A percentile compares a stretch with the other conserved stretches of the same genome.
Evolutionary conservation across 2,113 vertebrate genomes (phyloP).

Genomic region (Onychostoma macrolepis): DNA sequence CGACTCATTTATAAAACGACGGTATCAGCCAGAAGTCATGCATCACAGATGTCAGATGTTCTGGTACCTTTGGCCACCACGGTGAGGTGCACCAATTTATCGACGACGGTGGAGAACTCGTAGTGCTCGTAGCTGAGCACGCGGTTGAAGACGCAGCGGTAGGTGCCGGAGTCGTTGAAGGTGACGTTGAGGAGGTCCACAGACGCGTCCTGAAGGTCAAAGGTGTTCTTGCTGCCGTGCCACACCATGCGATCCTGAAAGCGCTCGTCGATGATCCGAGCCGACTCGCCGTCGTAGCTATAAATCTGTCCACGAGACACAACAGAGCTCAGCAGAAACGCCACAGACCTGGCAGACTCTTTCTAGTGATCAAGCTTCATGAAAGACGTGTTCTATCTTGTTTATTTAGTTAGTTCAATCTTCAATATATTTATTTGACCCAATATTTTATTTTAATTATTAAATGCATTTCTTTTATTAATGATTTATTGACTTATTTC

Average conservation of each 20-base stretch:
- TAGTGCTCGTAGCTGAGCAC: constrained; percentile 77
- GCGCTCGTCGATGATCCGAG: constrained; percentile 66
- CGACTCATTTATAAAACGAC: too few species aligned
- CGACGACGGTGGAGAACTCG: constrained; percentile 71
- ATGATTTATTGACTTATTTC: too few species aligned
- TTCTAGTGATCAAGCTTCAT: too few species aligned
- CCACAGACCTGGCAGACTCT: too few species aligned
- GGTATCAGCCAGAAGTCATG: too few species aligned
- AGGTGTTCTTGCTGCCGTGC: constrained; percentile 81
- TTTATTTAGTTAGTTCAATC: too few species aligned
- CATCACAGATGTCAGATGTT: too few species aligned
- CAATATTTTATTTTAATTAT: too few species aligned
- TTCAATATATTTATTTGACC: too few species aligned
- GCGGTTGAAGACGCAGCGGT: constrained; percentile 83
- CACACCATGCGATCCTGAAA: constrained; percentile 81
- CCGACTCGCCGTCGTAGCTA: constrained; percentile 67
- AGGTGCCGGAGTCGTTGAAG: constrained; percentile 84
- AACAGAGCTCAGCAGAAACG: too few species aligned
- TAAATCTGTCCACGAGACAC: constrained; percentile 75
- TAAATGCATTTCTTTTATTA: too few species aligned
- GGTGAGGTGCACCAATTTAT: constrained; percentile 79
- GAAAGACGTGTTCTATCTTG: too few species aligned
- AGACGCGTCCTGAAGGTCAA: constrained; percentile 86
- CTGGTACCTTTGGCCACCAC: constrained; percentile 84
- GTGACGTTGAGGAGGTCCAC: constrained; percentile 86